Percentiles rank a stretch among this genome's conserved stretches.
Conservation (phyloP, 2,797 vertebrate genomes). For the Falco peregrinus region DNA sequence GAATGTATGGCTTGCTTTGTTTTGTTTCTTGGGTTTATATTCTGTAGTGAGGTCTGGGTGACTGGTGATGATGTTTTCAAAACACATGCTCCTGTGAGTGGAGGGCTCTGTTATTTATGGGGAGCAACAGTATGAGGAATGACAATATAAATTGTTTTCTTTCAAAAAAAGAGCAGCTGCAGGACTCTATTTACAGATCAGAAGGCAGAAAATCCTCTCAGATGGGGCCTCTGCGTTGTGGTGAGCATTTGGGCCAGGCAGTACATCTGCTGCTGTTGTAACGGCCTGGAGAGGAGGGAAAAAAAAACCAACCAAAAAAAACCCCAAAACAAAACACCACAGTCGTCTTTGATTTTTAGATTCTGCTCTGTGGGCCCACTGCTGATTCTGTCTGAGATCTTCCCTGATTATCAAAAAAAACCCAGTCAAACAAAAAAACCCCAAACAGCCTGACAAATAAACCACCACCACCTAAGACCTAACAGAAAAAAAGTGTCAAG, state of each 20-base stretch:
- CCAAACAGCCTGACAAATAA: neutral
- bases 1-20: neutral
- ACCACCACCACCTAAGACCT: neutral
- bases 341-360: neutral
- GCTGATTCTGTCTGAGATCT: neutral
- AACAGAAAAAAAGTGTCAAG: neutral
- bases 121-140: neutral
- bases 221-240: neutral
- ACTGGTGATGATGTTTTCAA: neutral
- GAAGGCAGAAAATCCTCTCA: neutral
- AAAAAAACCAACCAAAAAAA: too few species aligned
- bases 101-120: neutral
- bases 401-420: neutral
- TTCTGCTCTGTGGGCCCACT: neutral
- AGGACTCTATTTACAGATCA: rapidly evolving
- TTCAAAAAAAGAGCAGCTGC: neutral
- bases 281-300: neutral
- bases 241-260: neutral
- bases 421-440: neutral
- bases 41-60: neutral
- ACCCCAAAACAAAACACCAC: neutral
- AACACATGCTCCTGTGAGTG: neutral
- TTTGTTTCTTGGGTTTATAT: neutral
- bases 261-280: neutral
- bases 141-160: neutral